These are phyloP conservation scores for Drosophila mayri DNA, from an alignment of 1,140 invertebrate genomes.

Conservation along the genomic window DNA sequence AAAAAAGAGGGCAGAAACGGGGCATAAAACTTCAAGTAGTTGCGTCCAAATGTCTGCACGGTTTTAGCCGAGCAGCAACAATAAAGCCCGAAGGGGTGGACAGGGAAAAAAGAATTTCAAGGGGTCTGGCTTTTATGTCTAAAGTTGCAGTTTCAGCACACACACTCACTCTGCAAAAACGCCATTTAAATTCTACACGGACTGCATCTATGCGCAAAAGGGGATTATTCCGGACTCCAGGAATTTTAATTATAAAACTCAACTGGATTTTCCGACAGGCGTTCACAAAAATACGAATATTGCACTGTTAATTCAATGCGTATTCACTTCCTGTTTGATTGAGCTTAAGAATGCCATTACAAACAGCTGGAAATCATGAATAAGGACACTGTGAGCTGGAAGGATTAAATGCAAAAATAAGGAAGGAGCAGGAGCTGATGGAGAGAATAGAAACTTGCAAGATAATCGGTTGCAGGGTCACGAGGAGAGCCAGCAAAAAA, in stretches of 20 bases:
- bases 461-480: constrained; percentile 44
- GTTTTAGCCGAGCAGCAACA: constrained; percentile 61
- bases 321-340: constrained; percentile 27
- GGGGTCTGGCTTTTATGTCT: constrained; percentile 67
- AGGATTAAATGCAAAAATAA: constrained; percentile 24
- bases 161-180: constrained; percentile 6
- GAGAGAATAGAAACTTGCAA: constrained; percentile 7
- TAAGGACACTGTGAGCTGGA: constrained; percentile 7
- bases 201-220: constrained; percentile 19
- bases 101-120: constrained; percentile 22
- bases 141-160: constrained; percentile 60
- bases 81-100: constrained; percentile 36
- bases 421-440: neutral
- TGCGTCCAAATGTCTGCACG: constrained; percentile 70
- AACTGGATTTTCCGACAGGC: constrained; percentile 7
- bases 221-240: constrained; percentile 1
- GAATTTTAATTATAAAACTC: constrained; percentile 44
- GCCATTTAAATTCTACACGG: constrained; percentile 45
- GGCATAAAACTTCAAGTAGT: constrained; percentile 78
- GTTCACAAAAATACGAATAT: constrained; percentile 10
- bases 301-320: constrained; percentile 33
- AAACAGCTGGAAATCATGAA: constrained; percentile 26
- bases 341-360: constrained; percentile 31
- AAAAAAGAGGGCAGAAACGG: constrained; percentile 47
- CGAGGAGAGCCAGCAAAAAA: constrained; percentile 20